A percentile compares a stretch with the other conserved stretches of the same genome.
These are phyloP conservation scores for Steinernema scapterisci DNA, from an alignment of 2,888 invertebrate species.

Conservation along the genomic window DNA sequence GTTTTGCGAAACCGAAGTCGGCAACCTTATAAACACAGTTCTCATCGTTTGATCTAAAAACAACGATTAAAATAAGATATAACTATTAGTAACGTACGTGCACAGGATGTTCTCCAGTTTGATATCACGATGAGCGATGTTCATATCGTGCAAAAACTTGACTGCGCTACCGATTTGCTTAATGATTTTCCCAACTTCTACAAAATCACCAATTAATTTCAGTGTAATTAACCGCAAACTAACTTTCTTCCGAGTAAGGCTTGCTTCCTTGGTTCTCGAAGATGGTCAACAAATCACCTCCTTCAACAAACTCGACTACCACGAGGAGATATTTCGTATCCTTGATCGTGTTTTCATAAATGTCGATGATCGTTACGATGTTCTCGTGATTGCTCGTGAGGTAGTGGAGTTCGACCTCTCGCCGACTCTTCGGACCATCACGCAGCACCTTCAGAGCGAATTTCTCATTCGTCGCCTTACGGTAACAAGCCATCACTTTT, in stretches of 20 bases:
- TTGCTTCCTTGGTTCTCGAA: slow-evolving; percentile 93
- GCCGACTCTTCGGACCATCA: slow-evolving; percentile 86
- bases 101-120: slow-evolving; percentile 86
- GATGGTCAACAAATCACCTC: slow-evolving; percentile 92
- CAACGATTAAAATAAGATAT: not conserved
- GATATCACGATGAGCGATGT: slow-evolving; percentile 77
- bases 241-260: slow-evolving; percentile 90
- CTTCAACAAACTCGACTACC: slow-evolving; percentile 99
- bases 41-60: slow-evolving; percentile 71
- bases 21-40: slow-evolving; percentile 89
- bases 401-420: slow-evolving; percentile 96
- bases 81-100: slow-evolving; percentile 69
- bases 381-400: slow-evolving; percentile 84
- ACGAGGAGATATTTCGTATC: slow-evolving; percentile 89
- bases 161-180: slow-evolving; percentile 94
- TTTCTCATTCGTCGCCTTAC: slow-evolving; percentile 78
- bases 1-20: slow-evolving; percentile 99
- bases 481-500: slow-evolving; percentile 93
- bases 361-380: slow-evolving; percentile 89
- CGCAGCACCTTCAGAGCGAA: slow-evolving; percentile 90
- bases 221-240: slow-evolving; percentile 37
- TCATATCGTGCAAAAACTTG: slow-evolving; percentile 86
- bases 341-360: slow-evolving; percentile 92
- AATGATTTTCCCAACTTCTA: slow-evolving; percentile 91
- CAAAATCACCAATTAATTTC: not conserved